Base-by-base conservation (phyloP, 2,888 invertebrate genomes). In the Gastracanthus pulcherrimus region DNA sequence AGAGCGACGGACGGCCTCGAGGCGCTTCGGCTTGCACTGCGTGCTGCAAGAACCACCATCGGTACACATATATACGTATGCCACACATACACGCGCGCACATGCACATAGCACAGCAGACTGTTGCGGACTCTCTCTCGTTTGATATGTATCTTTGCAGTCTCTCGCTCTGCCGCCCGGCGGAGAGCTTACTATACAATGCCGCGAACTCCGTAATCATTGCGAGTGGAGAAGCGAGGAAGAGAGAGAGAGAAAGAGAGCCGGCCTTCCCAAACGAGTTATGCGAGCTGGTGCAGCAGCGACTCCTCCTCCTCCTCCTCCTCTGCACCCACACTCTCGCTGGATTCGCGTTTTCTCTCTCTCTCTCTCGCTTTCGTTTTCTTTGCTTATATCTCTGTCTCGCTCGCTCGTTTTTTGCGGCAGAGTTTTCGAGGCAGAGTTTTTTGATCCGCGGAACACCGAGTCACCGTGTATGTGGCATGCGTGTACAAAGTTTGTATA, bases 231-330 rank as follows among this genome's bases (percentile, higher is more conserved):
- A 29, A 64, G 66, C 19, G 13, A n/a, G n/a, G n/a, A n/a, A n/a
- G n/a, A n/a, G n/a, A n/a, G 64, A 34, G 26, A 11, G 48, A 48
- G 58, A 58, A 9, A 38, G 60, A 62, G 62, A 31, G 75, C n/a
- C 51, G 66, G 66, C 58, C 69, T 74, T 69, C 58, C 51, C 26
- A 79, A 74, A 80, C 74, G 60, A 75, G 80, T 80, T 67, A n/a
- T 77, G 36, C 36, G n/a, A 31, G 34, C 36, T n/a, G n/a, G n/a
- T n/a, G n/a, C 55, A 19, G 38, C 41, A 60, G 29, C 58, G 34
- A 19, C 67, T 72, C 60, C n/a, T n/a, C 11, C 62, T 55, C 26
- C 26, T 23, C 26, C 71, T 23, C 26, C 29, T 19, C 41, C 48
- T 38, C 69, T 3, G 45, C 45, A n/a, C 4, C 34, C 62, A 19